Conservation (phyloP, 2,113 vertebrate genomes). For the Callipepla californica region DNA sequence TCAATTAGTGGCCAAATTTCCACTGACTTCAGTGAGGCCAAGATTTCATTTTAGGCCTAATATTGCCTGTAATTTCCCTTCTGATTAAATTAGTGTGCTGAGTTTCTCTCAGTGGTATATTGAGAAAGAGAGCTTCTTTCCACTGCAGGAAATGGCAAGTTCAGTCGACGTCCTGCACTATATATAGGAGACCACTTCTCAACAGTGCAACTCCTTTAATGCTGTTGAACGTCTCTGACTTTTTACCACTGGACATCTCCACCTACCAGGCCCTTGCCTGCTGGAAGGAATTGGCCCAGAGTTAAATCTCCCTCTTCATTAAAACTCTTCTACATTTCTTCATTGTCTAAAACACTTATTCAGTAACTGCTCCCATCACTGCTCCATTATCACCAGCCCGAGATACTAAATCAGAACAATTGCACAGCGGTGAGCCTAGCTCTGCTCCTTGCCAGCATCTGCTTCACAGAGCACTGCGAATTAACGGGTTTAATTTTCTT, state of each 20-base stretch:
- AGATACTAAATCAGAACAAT: conserved; percentile 1
- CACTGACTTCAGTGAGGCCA: background rate
- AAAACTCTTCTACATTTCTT: background rate
- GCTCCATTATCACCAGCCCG: accelerated
- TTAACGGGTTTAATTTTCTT: conserved; percentile 34
- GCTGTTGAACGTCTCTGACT: conserved; percentile 21
- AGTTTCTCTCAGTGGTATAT: conserved; percentile 4
- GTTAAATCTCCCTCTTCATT: background rate
- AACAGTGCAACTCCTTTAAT: background rate
- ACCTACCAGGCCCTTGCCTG: background rate
- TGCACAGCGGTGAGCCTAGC: background rate
- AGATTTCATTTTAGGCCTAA: background rate
- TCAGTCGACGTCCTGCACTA: conserved; percentile 26
- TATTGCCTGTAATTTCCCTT: background rate
- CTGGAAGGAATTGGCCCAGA: background rate
- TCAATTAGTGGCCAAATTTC: conserved; percentile 14
- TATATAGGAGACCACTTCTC: conserved; percentile 57
- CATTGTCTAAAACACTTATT: background rate
- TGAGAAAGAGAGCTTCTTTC: conserved; percentile 62
- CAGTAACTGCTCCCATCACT: background rate
- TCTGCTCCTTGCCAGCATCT: background rate
- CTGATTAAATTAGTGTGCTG: conserved; percentile 23
- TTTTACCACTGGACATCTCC: conserved; percentile 25
- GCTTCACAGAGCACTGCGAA: background rate
- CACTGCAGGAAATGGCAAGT: conserved; percentile 56